Conservation (phyloP, 2,113 vertebrate species). For the Gorsachius goisagi region DNA sequence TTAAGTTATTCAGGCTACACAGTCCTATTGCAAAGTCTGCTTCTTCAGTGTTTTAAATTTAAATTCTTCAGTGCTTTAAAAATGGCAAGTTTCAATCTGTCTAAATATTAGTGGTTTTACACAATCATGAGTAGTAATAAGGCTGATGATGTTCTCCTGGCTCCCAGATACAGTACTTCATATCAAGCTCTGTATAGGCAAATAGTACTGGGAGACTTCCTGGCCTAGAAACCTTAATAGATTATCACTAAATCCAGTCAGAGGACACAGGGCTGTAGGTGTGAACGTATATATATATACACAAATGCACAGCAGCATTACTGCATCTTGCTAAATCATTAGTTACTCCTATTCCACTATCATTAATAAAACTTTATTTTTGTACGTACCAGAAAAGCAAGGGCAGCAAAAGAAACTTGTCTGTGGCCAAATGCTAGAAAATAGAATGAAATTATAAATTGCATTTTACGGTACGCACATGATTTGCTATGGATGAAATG, state of each 20-base stretch:
- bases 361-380: background rate
- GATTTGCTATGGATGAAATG: background rate
- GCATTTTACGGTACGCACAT: background rate
- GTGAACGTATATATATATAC: background rate
- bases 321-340: background rate
- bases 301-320: background rate
- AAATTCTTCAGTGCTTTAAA: background rate
- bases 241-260: background rate
- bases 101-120: background rate
- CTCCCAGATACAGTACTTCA: background rate
- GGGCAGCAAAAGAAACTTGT: conserved; percentile 73
- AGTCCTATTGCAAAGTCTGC: background rate
- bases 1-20: background rate
- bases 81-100: background rate
- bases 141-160: background rate
- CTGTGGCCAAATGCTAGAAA: conserved; percentile 77
- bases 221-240: background rate
- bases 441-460: conserved; percentile 47
- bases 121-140: background rate
- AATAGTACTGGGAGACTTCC: background rate
- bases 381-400: conserved; percentile 80
- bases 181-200: background rate
- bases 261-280: background rate
- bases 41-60: background rate
- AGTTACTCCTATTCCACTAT: background rate